Base-by-base conservation (phyloP, 2,888 invertebrate genomes). In the Drosophila multiciliata region DNA sequence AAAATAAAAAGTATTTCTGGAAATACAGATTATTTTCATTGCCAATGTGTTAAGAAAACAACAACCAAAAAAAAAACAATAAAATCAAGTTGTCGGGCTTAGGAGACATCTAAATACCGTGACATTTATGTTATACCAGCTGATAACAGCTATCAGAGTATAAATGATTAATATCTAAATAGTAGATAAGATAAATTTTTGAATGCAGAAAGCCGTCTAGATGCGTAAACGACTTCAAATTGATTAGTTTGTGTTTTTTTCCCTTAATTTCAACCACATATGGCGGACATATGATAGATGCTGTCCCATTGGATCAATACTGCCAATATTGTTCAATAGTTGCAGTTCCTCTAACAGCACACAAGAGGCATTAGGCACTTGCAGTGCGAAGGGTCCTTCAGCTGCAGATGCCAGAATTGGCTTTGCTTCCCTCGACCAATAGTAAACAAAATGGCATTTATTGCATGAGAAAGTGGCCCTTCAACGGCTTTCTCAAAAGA, bases 401-500 rank as follows among this genome's bases (percentile, higher is more conserved):
- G 55, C 36, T 55, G 38, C 55, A 55, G 55, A 12, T 55, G 26
- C 55, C 38, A 38, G n/a, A n/a, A 26, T 17, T 55, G 12, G 4
- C 4, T 38, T 54, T 35, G 15, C 53, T 35, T 7, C 23, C 9
- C 15, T 35, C 23, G 17, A 45, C 7, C 45, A 15, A 20, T 45
- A 15, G 20, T 45, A 20, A 54, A 38, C 54, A 26, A 26, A 38
- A 55, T 38, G 26, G 12, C 38, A 12, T 26, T 55, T 55, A 26
- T 29, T 55, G n/a, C 50, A 42, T 32, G 54, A 33, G 35, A 42
- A 48, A 55, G 45, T 40, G 33, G 11, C n/a, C 15, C 36, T 40
- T 52, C 26, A 49, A 57, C 20, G n/a, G 8, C 26, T 52, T 67
- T 29, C 36, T 71, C 57, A 65, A 75, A 59, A 52, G 32, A 36